Evolutionary conservation across 2,888 invertebrate species (phyloP), one percentile per base, ranked within the genome.

Genomic region (Chelonus formosanus): DNA sequence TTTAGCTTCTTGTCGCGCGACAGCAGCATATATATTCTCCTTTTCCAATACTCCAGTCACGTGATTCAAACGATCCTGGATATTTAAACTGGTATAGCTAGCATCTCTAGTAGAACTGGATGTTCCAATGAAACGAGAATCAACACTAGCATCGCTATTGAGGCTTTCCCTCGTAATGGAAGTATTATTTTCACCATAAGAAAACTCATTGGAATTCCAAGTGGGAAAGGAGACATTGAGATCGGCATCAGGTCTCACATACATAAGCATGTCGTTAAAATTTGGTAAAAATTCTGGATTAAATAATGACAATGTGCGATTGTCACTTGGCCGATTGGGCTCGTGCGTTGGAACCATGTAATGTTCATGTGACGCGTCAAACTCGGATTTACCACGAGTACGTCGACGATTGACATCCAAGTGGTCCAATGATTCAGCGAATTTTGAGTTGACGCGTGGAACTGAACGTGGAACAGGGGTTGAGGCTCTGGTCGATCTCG

Each of bases 251-350:
- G 73, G 70, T 47, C 77, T 76, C 52, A 80, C 78, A 67, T 77
- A 78, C 75, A 78, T 79, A 20, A 82, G 74, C 80, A 81, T 78
- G 67, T 82, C 82, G 71, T 80, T 80, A 70, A 82, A 81, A 66
- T 81, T 81, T 43, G 82, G 82, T 67, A 84, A 73, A 70, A 81
- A 84, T 65, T 83, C 82, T 0, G 82, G 83, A 61, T 80, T 80
- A 66, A 82, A 83, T 55, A 82, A 74, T 59, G 83, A 82, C 60
- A 80, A 71, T 20, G 79, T 75, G n/a, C 75, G 74, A 31, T 73
- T 73, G 63, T 71, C 70, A 65, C 63, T 70, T 43, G 69, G 55
- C 35, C 73, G 71, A 62, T 70, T 72, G 7, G 73, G 71, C 56
- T 70, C 70, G 62, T 71, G 71, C 31, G 74, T 63, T 62, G 74